Percentiles rank a stretch among this genome's conserved stretches.
phyloP scores from a whole-genome alignment of 1,140 invertebrate genomes.

The Wiebesia pumilae region DNA sequence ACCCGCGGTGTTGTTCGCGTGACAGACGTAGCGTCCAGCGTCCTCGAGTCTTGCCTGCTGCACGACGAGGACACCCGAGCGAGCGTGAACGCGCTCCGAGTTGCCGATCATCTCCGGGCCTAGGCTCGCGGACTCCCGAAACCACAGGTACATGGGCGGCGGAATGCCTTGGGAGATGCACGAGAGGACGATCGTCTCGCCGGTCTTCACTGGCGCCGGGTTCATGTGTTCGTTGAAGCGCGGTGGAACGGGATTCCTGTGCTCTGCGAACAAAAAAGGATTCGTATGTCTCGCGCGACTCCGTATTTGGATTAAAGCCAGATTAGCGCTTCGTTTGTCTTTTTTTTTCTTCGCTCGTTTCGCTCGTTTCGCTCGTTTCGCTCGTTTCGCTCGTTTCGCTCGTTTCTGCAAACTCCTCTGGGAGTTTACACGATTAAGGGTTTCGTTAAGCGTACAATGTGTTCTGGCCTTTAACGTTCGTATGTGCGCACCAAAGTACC shows the following conservation, averaged over 20 bases:
- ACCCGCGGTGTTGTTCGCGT: slow-evolving; percentile 90
- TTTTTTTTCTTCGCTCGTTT: not conserved
- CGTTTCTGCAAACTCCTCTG: not conserved
- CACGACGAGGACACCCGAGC: slow-evolving; percentile 80
- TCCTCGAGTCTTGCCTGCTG: slow-evolving; percentile 82
- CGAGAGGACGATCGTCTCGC: slow-evolving; percentile 74
- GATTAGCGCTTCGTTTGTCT: too few relatives aligned
- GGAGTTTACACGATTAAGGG: not conserved
- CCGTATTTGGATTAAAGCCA: not conserved
- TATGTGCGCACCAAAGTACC: not conserved
- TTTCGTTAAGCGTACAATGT: not conserved
- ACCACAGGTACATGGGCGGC: slow-evolving; percentile 75
- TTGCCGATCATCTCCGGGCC: slow-evolving; percentile 68
- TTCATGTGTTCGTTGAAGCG: slow-evolving; percentile 74
- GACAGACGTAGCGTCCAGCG: slow-evolving; percentile 88
- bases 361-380: not conserved
- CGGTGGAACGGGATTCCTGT: slow-evolving; percentile 71
- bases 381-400: not conserved
- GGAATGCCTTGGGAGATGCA: slow-evolving; percentile 76
- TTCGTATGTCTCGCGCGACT: not conserved
- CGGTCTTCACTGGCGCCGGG: slow-evolving; percentile 73
- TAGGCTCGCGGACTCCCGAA: slow-evolving; percentile 69
- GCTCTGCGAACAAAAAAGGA: slow-evolving; percentile 63
- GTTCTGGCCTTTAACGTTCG: not conserved
- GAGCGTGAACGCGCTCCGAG: slow-evolving; percentile 73